phyloP scores from a whole-genome alignment of 2,797 vertebrate genomes.

The Pempheris klunzingeri region DNA sequence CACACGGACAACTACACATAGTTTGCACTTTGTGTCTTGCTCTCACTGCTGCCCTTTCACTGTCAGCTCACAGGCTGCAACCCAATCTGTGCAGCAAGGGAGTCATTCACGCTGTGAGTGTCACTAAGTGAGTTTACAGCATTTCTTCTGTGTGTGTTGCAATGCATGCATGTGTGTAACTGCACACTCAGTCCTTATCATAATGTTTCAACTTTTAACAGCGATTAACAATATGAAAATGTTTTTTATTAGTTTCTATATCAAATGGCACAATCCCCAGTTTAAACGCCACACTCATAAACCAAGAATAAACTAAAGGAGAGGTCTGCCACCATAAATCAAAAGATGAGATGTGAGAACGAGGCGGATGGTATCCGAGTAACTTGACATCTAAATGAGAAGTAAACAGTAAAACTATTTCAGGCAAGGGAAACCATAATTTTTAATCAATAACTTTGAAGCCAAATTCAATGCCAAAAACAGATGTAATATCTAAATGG shows the following conservation, averaged over 20 bases:
- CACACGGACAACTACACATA: slow-evolving; percentile 58
- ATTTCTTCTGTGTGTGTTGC: slow-evolving; percentile 50
- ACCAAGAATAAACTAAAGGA: slow-evolving; percentile 67
- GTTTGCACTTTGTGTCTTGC: slow-evolving; percentile 74
- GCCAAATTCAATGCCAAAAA: neutral
- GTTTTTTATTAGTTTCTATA: slow-evolving; percentile 35
- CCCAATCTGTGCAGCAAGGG: slow-evolving; percentile 66
- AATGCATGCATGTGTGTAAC: slow-evolving; percentile 11
- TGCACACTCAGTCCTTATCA: neutral
- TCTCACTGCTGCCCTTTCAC: slow-evolving; percentile 77
- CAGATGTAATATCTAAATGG: neutral
- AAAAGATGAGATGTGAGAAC: slow-evolving; percentile 31
- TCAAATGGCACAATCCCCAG: slow-evolving; percentile 13
- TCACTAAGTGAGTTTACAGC: slow-evolving; percentile 67
- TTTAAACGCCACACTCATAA: slow-evolving; percentile 61
- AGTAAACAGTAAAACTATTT: slow-evolving; percentile 26
- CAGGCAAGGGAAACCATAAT: neutral
- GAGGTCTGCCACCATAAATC: slow-evolving; percentile 45
- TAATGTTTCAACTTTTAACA: neutral
- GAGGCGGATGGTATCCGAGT: slow-evolving; percentile 27
- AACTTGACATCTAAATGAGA: slow-evolving; percentile 47
- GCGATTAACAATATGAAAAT: slow-evolving; percentile 10
- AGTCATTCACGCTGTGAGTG: slow-evolving; percentile 63
- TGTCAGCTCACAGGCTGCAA: slow-evolving; percentile 75
- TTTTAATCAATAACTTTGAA: neutral